A percentile compares a stretch with the other conserved stretches of the same genome.
Conservation (phyloP, 2,113 vertebrate genomes). For the Panthera uncia region DNA sequence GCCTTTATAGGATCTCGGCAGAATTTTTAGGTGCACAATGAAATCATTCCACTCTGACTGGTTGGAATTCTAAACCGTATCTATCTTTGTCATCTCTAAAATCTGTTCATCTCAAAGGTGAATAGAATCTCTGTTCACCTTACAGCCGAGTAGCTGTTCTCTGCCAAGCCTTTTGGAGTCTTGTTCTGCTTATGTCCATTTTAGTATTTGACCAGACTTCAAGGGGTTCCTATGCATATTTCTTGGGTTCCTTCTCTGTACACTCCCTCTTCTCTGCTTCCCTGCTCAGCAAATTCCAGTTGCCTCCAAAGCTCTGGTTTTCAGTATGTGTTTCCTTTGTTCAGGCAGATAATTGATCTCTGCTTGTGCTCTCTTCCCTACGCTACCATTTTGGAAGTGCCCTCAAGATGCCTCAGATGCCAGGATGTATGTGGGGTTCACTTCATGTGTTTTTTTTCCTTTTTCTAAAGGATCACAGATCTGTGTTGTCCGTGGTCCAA, state of each 20-base stretch:
- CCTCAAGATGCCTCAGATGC: not conserved
- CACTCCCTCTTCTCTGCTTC: not conserved
- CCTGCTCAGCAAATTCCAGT: not conserved
- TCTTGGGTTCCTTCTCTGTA: not conserved
- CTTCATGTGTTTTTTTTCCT: not conserved
- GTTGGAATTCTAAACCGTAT: not conserved
- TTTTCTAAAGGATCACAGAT: not conserved
- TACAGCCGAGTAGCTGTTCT: not conserved
- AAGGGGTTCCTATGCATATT: not conserved
- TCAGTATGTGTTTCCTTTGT: not conserved
- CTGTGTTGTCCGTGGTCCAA: not conserved
- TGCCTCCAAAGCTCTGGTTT: not conserved
- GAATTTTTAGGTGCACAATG: not conserved
- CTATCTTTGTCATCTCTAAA: not conserved
- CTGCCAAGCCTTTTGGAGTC: not conserved
- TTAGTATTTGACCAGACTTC: not conserved
- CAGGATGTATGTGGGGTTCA: not conserved
- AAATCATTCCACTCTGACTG: not conserved
- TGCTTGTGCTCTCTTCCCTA: not conserved
- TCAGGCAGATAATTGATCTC: not conserved
- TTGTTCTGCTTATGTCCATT: not conserved
- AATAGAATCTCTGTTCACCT: not conserved
- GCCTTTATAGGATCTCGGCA: not conserved
- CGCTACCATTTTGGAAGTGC: not conserved
- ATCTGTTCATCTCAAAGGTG: not conserved